Conservation (phyloP, 2,113 vertebrate species). For the Motacilla tschutschensis region DNA sequence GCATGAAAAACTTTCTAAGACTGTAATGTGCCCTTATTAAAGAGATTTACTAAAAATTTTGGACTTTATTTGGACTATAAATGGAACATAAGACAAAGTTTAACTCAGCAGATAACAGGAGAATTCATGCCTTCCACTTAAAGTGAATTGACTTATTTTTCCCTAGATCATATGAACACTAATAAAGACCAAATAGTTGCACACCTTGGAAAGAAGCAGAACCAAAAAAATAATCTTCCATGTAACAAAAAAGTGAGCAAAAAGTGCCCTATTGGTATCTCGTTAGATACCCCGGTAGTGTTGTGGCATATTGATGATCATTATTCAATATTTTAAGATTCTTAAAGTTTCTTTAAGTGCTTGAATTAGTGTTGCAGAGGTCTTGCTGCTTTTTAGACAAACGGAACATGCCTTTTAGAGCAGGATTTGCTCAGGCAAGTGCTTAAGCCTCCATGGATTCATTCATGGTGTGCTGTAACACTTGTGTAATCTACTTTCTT, state of each 20-base stretch:
- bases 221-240: background rate
- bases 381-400: background rate
- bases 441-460: background rate
- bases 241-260: background rate
- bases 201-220: background rate
- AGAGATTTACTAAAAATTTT: background rate
- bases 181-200: background rate
- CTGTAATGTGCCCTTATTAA: background rate
- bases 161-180: background rate
- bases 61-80: background rate
- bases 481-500: conserved; percentile 9
- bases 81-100: background rate
- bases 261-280: background rate
- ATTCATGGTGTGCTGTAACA: background rate
- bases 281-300: background rate
- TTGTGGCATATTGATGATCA: background rate
- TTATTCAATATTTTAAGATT: background rate
- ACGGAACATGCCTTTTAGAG: background rate
- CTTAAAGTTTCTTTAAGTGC: background rate
- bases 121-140: background rate
- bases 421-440: background rate
- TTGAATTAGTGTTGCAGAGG: background rate
- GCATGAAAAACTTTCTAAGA: background rate
- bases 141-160: background rate
- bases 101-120: background rate